These are phyloP conservation scores for Diplolepis rosae DNA, from an alignment of 2,888 invertebrate species.

Conservation along the genomic window DNA sequence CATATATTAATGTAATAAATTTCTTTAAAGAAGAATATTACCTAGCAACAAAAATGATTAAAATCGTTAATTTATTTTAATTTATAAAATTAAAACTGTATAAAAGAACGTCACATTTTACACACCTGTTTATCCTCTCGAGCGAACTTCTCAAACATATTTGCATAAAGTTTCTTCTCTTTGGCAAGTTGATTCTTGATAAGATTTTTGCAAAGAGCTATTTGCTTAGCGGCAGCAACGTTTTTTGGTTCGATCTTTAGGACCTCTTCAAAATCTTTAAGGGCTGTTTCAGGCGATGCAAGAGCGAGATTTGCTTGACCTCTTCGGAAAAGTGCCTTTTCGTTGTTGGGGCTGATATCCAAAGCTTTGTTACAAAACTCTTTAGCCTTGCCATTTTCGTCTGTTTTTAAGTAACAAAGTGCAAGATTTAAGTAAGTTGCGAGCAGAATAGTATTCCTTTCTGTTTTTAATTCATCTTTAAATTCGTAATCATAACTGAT, in stretches of 20 bases:
- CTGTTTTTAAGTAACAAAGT: slow-evolving; percentile 85
- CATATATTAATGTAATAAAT: too few relatives aligned
- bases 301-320: slow-evolving; percentile 86
- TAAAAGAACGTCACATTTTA: too few relatives aligned
- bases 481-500: slow-evolving; percentile 73
- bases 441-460: slow-evolving; percentile 77
- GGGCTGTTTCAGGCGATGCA: slow-evolving; percentile 86
- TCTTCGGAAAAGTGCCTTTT: slow-evolving; percentile 92
- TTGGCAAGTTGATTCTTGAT: slow-evolving; percentile 85
- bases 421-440: slow-evolving; percentile 88
- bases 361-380: slow-evolving; percentile 87
- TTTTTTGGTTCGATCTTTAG: slow-evolving; percentile 88
- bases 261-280: slow-evolving; percentile 85
- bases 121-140: slow-evolving; percentile 81
- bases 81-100: too few relatives aligned
- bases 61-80: too few relatives aligned
- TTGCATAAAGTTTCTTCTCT: slow-evolving; percentile 92
- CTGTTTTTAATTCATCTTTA: slow-evolving; percentile 67
- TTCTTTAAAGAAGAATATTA: too few relatives aligned
- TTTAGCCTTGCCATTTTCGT: slow-evolving; percentile 83
- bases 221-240: slow-evolving; percentile 88
- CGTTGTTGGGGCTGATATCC: slow-evolving; percentile 82
- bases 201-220: slow-evolving; percentile 81
- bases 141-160: slow-evolving; percentile 96
- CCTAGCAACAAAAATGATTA: too few relatives aligned